Evolutionary conservation across 2,888 invertebrate genomes (phyloP).

Genomic region (Nineta flava): DNA sequence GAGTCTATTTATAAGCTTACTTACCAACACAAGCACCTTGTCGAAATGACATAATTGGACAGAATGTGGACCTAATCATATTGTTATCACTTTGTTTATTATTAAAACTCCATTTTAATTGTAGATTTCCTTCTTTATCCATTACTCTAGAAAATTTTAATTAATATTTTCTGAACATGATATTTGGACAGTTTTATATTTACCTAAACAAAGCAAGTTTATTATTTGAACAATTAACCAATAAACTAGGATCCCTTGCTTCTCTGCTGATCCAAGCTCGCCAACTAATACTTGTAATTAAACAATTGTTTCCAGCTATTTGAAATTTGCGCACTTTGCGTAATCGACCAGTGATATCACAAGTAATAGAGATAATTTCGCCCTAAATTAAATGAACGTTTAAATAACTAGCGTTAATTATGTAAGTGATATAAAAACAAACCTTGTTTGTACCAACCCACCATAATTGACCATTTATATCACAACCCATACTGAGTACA

Average conservation of each 20-base stretch:
- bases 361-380: conserved; percentile 24
- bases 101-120: conserved; percentile 47
- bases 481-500: conserved; percentile 55
- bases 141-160: conserved; percentile 32
- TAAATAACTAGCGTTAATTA: conserved; percentile 12
- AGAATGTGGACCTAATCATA: conserved; percentile 60
- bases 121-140: conserved; percentile 48
- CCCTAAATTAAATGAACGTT: conserved; percentile 17
- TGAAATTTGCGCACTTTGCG: conserved; percentile 20
- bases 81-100: conserved; percentile 39
- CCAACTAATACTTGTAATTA: conserved; percentile 57
- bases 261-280: conserved; percentile 71
- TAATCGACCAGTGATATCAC: conserved; percentile 22
- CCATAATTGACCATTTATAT: conserved; percentile 58
- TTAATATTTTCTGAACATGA: too few species aligned
- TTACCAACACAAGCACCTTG: conserved; percentile 62
- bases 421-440: conserved; percentile 7
- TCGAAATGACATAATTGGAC: conserved; percentile 70
- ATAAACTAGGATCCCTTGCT: conserved; percentile 43
- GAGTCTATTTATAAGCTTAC: conserved; percentile 10
- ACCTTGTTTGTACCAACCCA: conserved; percentile 73
- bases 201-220: conserved; percentile 45
- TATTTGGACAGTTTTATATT: not conserved
- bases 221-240: conserved; percentile 65
- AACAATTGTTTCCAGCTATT: conserved; percentile 9